Base-by-base conservation (phyloP, 1,140 invertebrate genomes). In the Augochlora pura region DNA sequence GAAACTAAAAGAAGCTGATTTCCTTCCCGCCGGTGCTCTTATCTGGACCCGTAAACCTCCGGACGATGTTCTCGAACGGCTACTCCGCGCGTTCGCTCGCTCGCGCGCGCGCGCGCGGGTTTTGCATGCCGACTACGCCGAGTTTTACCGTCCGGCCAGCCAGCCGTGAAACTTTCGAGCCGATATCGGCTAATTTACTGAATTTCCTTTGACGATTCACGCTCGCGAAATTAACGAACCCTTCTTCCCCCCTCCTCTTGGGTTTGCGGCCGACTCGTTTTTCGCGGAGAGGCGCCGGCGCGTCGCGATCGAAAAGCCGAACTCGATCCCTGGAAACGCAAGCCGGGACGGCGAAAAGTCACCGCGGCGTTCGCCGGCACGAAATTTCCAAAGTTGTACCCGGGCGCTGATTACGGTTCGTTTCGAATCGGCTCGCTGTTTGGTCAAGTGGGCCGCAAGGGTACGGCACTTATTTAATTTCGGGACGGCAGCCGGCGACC, bases 1-100 rank as follows among this genome's bases (percentile, higher is more conserved):
- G 12, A 72, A 21, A 7, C 27, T 2, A 21, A 71, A 25, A 71
- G 21, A 68, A 14, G 59, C 12, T 39, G 39, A 52, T 46, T 42
- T 52, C 23, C 39, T 14, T 9, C 21, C 32, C 10, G 27, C 21
- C 73, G 67, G 3, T 54, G 21, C 4, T 16, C 38, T 78, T 78
- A 78, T 72, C 76, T 64, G 68, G 4, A 16, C 46, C 23, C 76
- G 66, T 79, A 71, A 83, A 73, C 18, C 38, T 62, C 14, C 10
- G 74, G 23, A 62, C 49, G 38, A 54, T 77, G 65, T 83, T 74
- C 67, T 49, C 66, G 57, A 69, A 76, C 75, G 59, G 65, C 52
- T 38, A 32, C 32, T 32, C 32, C 1, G 1, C 32, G 32, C 32
- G n/a, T n/a, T n/a, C n/a, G n/a, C n/a, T n/a, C n/a, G n/a, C n/a